These are phyloP conservation scores for Philonicus albiceps DNA, from an alignment of 2,888 invertebrate species.

Conservation along the genomic window DNA sequence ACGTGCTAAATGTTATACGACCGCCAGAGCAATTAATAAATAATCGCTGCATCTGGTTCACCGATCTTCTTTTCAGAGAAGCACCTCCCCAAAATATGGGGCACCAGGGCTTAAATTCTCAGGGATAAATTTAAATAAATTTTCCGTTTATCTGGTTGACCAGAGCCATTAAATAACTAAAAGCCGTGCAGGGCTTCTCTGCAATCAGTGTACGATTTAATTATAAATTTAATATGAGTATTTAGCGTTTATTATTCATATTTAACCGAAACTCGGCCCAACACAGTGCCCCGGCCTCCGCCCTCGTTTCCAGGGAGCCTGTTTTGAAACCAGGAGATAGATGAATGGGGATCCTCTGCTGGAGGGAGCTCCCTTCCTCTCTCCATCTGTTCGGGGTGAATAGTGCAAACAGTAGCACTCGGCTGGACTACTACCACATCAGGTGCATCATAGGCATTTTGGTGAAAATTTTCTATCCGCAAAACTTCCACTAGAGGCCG, in stretches of 20 bases:
- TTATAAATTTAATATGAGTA: constrained; percentile 35
- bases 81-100: neutral
- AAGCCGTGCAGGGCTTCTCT: neutral
- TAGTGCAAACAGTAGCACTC: neutral
- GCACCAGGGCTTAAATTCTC: neutral
- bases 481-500: neutral
- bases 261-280: neutral
- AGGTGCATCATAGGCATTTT: neutral
- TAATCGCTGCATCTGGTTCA: neutral
- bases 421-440: neutral
- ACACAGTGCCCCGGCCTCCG: neutral
- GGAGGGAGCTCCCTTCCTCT: neutral
- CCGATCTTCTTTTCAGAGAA: neutral
- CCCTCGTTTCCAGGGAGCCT: neutral
- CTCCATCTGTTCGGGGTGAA: neutral
- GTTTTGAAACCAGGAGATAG: neutral
- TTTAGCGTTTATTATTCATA: constrained; percentile 34
- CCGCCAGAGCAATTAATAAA: neutral
- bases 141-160: constrained; percentile 23
- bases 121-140: constrained; percentile 21
- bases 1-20: neutral
- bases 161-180: constrained; percentile 30
- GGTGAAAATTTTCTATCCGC: neutral
- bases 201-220: constrained; percentile 22
- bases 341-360: neutral